Base-by-base conservation (phyloP, 2,797 vertebrate genomes). In the Emydoidea blandingii region DNA sequence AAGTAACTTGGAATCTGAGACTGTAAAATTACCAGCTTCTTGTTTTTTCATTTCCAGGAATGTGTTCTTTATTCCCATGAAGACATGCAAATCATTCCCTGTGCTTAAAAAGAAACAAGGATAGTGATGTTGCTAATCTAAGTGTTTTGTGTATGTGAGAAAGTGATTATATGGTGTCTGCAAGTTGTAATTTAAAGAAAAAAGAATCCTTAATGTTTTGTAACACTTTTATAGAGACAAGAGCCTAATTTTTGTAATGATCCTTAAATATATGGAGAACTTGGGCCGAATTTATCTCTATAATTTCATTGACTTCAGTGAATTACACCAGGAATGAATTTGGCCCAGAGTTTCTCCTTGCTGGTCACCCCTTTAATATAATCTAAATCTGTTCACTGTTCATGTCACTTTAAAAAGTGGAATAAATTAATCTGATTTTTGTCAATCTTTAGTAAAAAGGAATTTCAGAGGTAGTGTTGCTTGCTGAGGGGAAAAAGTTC, bases 151-250 rank as follows among this genome's bases (percentile, higher is more conserved):
- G 6, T 86, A 47, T 62, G 21, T 23, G 49, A 91, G 81, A 89
- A 85, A 68, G 76, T 79, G 91, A 79, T 91, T 94, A 62, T 88
- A 8, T 91, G 19, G 31, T 86, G 23, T n/a, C 72, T 91, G 31
- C 88, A 86, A 83, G 76, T 65, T 89, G 47, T 86, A 89, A 92
- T 97, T 93, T 94, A 34, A 78, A 85, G 49, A 79, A 84, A 93
- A 90, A 81, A 6, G 54, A 80, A 89, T 72, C 11, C 11, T 92
- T 34, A n/a, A 78, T 2, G 88, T 29, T 94, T 92, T 91, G 44
- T 95, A 91, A 91, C 44, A 83, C 68, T 47, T 50, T 65, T 92
- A 87, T 91, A 83, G 82, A 93, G 8, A 6, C 74, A 27, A 15
- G 81, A 94, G 54, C n/a, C 52, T 82, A 56, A 68, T 92, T 86